Conservation (phyloP, 1,140 invertebrate genomes). For the Sweltsa coloradensis region DNA sequence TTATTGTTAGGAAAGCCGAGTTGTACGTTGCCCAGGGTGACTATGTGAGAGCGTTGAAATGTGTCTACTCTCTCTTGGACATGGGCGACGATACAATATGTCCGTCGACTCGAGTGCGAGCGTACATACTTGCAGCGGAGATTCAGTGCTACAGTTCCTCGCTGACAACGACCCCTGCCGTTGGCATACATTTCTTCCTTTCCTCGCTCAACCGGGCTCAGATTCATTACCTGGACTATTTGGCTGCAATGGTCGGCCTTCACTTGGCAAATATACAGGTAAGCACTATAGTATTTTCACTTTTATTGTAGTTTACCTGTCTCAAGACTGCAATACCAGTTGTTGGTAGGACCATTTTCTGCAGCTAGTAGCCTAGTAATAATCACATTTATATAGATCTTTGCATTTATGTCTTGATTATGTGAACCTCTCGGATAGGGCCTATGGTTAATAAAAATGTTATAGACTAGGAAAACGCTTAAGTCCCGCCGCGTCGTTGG, state of each 20-base stretch:
- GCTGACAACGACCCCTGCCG: conserved; percentile 34
- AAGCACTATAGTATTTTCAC: too few relatives aligned
- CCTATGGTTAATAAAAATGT: too few relatives aligned
- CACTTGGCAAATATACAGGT: conserved; percentile 60
- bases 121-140: conserved; percentile 60
- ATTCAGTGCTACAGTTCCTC: conserved; percentile 41
- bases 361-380: too few relatives aligned
- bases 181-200: conserved; percentile 46
- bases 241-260: conserved; percentile 59
- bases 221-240: conserved; percentile 59
- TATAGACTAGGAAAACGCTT: too few relatives aligned
- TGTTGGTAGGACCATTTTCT: too few relatives aligned
- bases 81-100: conserved; percentile 36
- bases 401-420: too few relatives aligned
- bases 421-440: too few relatives aligned
- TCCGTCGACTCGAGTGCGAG: conserved; percentile 44
- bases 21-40: conserved; percentile 55
- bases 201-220: conserved; percentile 55
- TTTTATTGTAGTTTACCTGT: too few relatives aligned
- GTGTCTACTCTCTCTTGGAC: conserved; percentile 43
- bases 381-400: too few relatives aligned
- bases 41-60: conserved; percentile 42
- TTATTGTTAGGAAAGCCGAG: conserved; percentile 44
- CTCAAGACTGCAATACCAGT: too few relatives aligned
- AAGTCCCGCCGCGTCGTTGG: too few relatives aligned